phyloP scores from a whole-genome alignment of 2,113 vertebrate species.

The Genyomyrus donnyi region DNA sequence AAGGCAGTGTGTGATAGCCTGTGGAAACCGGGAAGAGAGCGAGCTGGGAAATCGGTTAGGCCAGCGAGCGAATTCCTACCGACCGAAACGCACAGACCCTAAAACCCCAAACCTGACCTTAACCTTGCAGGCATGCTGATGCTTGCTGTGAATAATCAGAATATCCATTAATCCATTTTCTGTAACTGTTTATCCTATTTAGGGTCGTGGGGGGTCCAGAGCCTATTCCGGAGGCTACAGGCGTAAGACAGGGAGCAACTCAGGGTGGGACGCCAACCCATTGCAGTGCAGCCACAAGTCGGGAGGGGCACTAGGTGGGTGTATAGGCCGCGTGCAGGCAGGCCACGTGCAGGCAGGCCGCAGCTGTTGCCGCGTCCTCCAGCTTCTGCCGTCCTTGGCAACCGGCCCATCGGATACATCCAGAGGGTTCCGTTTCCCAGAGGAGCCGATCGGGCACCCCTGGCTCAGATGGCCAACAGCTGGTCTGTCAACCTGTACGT shows the following conservation, averaged over 20 bases:
- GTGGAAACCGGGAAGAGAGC: neutral
- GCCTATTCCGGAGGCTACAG: neutral
- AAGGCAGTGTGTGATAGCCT: neutral
- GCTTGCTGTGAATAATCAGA: neutral
- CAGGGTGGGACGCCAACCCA: no score
- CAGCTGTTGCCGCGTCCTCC: neutral
- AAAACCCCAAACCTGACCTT: neutral
- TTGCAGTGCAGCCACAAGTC: neutral
- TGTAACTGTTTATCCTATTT: neutral
- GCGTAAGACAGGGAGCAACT: neutral
- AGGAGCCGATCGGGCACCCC: neutral
- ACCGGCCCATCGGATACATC: neutral
- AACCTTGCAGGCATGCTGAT: neutral
- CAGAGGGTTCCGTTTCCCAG: neutral
- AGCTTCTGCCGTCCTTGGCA: neutral
- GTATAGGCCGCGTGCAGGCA: neutral
- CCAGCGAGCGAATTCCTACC: neutral
- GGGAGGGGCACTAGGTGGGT: neutral
- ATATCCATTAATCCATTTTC: neutral
- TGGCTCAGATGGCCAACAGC: neutral
- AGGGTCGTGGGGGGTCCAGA: neutral
- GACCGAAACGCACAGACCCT: neutral
- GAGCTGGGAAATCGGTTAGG: neutral
- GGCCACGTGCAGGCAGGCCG: neutral
- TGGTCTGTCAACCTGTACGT: neutral